Percentiles rank a stretch among this genome's conserved stretches.
Evolutionary conservation across 1,140 invertebrate species (phyloP).

Genomic region (Heliconius hermathena): DNA sequence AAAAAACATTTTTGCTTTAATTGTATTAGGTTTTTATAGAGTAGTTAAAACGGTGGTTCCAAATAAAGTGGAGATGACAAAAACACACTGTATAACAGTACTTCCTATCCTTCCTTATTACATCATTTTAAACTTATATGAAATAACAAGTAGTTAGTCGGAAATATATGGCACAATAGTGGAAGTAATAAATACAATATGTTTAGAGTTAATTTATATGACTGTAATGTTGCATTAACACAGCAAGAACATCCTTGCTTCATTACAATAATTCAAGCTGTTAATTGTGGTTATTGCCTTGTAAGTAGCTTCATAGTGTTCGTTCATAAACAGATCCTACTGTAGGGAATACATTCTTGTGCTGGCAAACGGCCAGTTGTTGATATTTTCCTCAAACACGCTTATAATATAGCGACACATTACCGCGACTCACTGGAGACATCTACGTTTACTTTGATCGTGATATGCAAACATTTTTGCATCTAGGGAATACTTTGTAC

Average conservation of each 20-base stretch:
- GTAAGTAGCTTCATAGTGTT: constrained; percentile 23
- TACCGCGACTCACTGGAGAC: constrained; percentile 28
- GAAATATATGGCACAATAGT: not conserved
- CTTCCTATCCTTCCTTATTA: too few relatives aligned
- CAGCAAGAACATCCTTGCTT: constrained; percentile 1
- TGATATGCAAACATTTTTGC: constrained; percentile 43
- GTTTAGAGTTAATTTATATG: not conserved
- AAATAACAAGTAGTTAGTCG: not conserved
- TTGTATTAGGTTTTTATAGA: too few relatives aligned
- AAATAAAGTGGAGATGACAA: too few relatives aligned
- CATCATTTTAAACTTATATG: too few relatives aligned
- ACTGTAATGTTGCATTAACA: not conserved
- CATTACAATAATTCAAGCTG: constrained; percentile 3
- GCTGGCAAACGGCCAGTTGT: constrained; percentile 40
- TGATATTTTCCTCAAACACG: constrained; percentile 36
- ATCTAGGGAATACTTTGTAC: constrained; percentile 34
- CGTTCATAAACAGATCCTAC: constrained; percentile 13
- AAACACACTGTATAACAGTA: too few relatives aligned
- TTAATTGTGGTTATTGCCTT: constrained; percentile 11
- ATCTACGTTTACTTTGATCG: constrained; percentile 39
- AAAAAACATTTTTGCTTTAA: too few relatives aligned
- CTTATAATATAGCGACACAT: constrained; percentile 39
- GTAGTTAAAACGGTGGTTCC: too few relatives aligned
- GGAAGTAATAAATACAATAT: not conserved
- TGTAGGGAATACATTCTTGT: constrained; percentile 36